phyloP scores from a whole-genome alignment of 2,888 invertebrate species.

The Xanthorhoe spadicearia region DNA sequence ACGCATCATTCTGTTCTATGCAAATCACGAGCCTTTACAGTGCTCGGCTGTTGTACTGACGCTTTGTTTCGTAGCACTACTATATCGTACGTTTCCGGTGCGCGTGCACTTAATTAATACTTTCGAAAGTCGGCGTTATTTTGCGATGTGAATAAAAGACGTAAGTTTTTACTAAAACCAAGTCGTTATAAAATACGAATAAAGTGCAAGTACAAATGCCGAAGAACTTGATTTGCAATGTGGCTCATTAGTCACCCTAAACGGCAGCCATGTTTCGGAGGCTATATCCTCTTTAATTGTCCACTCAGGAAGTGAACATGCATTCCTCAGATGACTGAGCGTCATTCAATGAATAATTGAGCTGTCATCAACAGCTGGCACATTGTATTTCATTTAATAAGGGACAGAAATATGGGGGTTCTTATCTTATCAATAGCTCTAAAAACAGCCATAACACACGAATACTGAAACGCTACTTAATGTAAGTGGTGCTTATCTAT shows the following conservation, averaged over 20 bases:
- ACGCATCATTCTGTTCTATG: slow-evolving; percentile 32
- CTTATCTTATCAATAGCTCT: background rate
- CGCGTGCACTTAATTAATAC: background rate
- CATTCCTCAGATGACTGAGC: slow-evolving; percentile 71
- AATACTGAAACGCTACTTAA: no score
- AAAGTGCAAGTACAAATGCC: background rate
- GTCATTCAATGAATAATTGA: slow-evolving; percentile 64
- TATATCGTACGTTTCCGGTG: background rate
- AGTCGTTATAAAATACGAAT: background rate
- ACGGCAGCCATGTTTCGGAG: slow-evolving; percentile 54
- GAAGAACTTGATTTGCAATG: slow-evolving; percentile 16
- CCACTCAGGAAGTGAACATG: slow-evolving; percentile 75
- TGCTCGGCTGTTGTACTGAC: slow-evolving; percentile 12
- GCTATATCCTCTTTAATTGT: slow-evolving; percentile 72
- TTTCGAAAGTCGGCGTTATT: background rate
- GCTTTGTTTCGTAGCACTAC: background rate
- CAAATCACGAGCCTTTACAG: slow-evolving; percentile 25
- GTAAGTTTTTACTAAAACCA: background rate
- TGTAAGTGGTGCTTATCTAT: no score
- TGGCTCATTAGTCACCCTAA: slow-evolving; percentile 54
- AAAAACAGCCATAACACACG: no score
- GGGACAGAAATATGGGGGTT: background rate
- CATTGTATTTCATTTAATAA: background rate
- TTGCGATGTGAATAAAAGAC: background rate
- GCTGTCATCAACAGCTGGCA: slow-evolving; percentile 47